Evolutionary conservation across 2,797 vertebrate species (phyloP).

Genomic region (Siniperca scherzeri): DNA sequence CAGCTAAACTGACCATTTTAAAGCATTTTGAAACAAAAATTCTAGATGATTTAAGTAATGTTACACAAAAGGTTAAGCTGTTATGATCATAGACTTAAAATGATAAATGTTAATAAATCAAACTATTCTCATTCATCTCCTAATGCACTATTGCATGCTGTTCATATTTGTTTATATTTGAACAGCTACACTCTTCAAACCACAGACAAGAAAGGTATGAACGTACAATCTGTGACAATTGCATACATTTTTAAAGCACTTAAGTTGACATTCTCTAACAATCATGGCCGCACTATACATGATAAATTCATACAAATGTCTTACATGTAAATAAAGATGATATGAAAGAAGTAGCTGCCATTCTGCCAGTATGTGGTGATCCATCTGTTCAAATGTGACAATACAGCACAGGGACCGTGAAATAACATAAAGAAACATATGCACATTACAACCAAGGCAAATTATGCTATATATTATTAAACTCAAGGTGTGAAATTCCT

Average conservation of each 20-base stretch:
- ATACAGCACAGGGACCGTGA: conserved; percentile 50
- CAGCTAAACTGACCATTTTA: too few species aligned
- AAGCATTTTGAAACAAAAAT: too few species aligned
- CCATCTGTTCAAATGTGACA: conserved; percentile 60
- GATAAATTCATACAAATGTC: neutral
- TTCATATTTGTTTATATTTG: too few species aligned
- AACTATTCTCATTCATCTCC: too few species aligned
- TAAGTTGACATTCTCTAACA: neutral
- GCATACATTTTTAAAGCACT: neutral
- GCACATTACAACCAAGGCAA: conserved; percentile 68
- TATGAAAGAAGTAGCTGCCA: conserved; percentile 19
- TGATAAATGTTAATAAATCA: too few species aligned
- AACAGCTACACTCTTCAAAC: too few species aligned
- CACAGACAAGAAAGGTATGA: neutral
- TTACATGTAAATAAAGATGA: neutral
- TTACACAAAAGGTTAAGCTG: too few species aligned
- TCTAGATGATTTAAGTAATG: too few species aligned
- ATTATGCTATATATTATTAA: conserved; percentile 80
- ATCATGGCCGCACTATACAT: too few species aligned
- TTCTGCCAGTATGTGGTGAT: conserved; percentile 30
- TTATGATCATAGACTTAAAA: too few species aligned
- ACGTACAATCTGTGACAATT: neutral
- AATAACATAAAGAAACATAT: conserved; percentile 70
- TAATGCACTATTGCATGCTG: too few species aligned
- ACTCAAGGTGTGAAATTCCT: conserved; percentile 82